phyloP scores from a whole-genome alignment of 2,113 vertebrate species.

The Trichechus manatus region DNA sequence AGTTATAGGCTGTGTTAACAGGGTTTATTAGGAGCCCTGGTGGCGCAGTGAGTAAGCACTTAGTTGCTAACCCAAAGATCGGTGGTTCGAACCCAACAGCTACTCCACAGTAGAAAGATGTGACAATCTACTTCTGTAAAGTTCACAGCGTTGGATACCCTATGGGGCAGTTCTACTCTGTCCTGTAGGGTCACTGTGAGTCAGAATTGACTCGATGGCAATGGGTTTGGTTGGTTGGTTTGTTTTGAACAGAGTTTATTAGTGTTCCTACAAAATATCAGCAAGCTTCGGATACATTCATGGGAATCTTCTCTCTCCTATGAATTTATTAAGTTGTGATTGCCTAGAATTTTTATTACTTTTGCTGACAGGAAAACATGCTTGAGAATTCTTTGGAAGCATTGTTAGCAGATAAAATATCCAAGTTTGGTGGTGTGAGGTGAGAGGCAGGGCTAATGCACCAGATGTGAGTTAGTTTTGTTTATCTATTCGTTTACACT shows the following conservation, averaged over 20 bases:
- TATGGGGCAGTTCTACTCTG: background rate
- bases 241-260: background rate
- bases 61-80: background rate
- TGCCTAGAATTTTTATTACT: constrained; percentile 43
- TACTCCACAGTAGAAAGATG: background rate
- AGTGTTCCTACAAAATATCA: background rate
- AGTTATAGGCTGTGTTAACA: background rate
- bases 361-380: constrained; percentile 33
- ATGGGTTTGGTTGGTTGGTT: background rate
- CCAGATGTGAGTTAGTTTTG: constrained; percentile 33
- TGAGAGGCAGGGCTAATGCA: background rate
- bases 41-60: background rate
- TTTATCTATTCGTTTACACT: constrained; percentile 53
- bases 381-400: constrained; percentile 29
- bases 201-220: background rate
- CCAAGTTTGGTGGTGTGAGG: constrained; percentile 12
- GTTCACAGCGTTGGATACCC: background rate
- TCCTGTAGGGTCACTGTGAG: background rate
- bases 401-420: constrained; percentile 40
- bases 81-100: background rate
- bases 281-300: constrained; percentile 9
- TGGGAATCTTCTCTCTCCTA: constrained; percentile 39
- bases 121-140: background rate
- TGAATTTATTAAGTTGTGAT: constrained; percentile 39
- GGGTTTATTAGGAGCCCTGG: background rate